Percentiles rank a stretch among this genome's conserved stretches.
phyloP scores from a whole-genome alignment of 2,888 invertebrate genomes.

The Halictus quadricinctus region DNA sequence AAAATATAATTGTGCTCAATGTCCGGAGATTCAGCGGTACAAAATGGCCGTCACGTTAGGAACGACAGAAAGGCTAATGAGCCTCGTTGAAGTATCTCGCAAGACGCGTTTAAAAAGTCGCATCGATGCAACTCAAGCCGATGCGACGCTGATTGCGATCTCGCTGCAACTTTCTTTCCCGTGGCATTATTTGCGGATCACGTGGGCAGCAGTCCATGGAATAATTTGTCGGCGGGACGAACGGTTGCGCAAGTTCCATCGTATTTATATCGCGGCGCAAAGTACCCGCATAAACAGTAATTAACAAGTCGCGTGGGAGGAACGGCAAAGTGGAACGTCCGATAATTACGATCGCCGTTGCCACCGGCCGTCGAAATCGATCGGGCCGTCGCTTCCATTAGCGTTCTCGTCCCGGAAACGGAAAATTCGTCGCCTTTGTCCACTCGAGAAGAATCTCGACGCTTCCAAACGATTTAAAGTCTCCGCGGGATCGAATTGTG shows the following conservation, averaged over 20 bases:
- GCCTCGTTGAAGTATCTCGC: not conserved
- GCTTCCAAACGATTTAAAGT: too few relatives aligned
- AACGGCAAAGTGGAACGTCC: conserved; percentile 22
- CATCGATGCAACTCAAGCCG: not conserved
- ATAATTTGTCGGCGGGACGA: conserved; percentile 24
- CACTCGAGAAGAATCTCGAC: too few relatives aligned
- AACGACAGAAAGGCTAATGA: not conserved
- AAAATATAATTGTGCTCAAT: not conserved
- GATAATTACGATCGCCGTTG: conserved; percentile 1
- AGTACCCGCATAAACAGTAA: conserved; percentile 34
- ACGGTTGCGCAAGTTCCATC: conserved; percentile 23
- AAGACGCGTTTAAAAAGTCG: not conserved
- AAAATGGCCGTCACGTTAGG: not conserved
- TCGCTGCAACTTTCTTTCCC: not conserved
- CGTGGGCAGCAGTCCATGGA: conserved; percentile 23
- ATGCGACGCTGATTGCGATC: not conserved
- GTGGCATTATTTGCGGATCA: not conserved
- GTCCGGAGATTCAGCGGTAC: not conserved
- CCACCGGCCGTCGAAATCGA: not conserved
- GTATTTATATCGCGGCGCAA: conserved; percentile 51
- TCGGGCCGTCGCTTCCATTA: not conserved
- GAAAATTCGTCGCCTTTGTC: not conserved
- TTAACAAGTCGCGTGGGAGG: not conserved
- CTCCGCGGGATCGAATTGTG: not conserved
- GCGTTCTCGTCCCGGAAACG: not conserved